Evolutionary conservation across 2,888 invertebrate genomes (phyloP).

Genomic region (Mimumesa dahlbomi): DNA sequence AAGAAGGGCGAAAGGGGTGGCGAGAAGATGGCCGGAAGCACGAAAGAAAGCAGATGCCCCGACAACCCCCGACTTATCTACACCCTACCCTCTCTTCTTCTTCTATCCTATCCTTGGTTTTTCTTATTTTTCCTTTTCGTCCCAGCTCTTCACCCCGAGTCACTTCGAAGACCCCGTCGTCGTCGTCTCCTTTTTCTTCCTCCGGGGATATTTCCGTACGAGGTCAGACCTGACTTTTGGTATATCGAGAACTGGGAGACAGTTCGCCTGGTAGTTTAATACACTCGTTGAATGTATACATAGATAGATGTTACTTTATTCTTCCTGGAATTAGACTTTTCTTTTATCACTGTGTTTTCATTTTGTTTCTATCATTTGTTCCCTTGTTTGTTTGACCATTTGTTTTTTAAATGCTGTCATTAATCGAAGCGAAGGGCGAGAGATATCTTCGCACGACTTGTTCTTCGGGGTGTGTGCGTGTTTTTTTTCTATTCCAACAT

Average conservation of each 20-base stretch:
- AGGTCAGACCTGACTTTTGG: neutral
- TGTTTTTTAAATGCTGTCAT: no score
- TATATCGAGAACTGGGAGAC: no score
- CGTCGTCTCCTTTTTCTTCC: neutral
- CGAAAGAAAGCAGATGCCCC: constrained; percentile 61
- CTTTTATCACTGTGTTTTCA: no score
- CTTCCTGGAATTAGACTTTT: no score
- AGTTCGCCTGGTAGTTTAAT: no score
- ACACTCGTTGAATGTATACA: no score
- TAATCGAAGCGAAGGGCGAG: constrained; percentile 6
- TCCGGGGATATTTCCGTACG: constrained; percentile 33
- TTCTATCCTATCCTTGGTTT: constrained; percentile 42
- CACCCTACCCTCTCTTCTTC: constrained; percentile 48
- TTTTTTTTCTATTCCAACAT: constrained; percentile 42
- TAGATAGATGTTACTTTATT: no score
- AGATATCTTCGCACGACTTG: constrained; percentile 31
- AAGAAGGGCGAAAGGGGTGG: constrained; percentile 67
- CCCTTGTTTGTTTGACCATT: no score
- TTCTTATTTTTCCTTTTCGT: constrained; percentile 34
- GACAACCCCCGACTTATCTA: constrained; percentile 66
- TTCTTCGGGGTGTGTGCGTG: no score
- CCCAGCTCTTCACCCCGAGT: constrained; percentile 27
- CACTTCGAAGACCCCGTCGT: no score
- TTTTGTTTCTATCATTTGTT: no score
- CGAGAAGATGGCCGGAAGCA: constrained; percentile 70